Conservation (phyloP, 2,797 vertebrate genomes). For the Glossophaga mutica region DNA sequence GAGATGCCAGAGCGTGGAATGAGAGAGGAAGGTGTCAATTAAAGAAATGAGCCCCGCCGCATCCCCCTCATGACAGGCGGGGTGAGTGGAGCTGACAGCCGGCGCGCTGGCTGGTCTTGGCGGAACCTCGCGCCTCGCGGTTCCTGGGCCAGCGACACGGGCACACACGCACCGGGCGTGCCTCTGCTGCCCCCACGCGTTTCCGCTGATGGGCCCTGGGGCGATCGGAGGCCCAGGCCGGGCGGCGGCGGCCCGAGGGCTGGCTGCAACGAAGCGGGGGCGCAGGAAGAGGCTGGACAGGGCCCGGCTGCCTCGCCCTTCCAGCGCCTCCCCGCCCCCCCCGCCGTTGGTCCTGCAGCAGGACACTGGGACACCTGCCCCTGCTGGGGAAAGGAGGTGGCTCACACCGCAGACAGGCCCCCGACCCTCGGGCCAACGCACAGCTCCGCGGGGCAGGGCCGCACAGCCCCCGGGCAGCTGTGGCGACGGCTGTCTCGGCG, state of each 20-base stretch:
- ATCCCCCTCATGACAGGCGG: conserved; percentile 86
- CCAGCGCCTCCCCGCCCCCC: not conserved
- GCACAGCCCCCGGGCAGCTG: fast-evolving
- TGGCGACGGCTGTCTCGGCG: not conserved
- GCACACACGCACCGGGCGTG: conserved; percentile 59
- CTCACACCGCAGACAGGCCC: not conserved
- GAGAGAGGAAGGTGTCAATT: conserved; percentile 91
- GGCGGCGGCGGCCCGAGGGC: conserved; percentile 81
- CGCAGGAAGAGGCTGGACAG: not conserved
- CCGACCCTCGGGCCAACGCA: not conserved
- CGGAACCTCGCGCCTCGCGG: conserved; percentile 80
- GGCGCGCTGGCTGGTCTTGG: conserved; percentile 87
- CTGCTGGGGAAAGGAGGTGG: not conserved
- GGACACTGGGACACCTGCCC: not conserved
- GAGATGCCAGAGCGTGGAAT: conserved; percentile 65
- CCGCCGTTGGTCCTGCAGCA: not conserved
- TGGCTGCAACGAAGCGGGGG: conserved; percentile 70
- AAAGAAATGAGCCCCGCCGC: conserved; percentile 87
- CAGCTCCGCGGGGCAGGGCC: fast-evolving
- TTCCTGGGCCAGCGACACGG: conserved; percentile 64
- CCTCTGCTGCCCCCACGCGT: conserved; percentile 86
- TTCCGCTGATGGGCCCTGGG: conserved; percentile 88
- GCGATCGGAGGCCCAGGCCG: conserved; percentile 82
- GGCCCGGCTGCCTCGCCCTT: not conserved
- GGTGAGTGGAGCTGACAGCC: conserved; percentile 92